Base-by-base conservation (phyloP, 2,113 vertebrate genomes). In the Columba livia region DNA sequence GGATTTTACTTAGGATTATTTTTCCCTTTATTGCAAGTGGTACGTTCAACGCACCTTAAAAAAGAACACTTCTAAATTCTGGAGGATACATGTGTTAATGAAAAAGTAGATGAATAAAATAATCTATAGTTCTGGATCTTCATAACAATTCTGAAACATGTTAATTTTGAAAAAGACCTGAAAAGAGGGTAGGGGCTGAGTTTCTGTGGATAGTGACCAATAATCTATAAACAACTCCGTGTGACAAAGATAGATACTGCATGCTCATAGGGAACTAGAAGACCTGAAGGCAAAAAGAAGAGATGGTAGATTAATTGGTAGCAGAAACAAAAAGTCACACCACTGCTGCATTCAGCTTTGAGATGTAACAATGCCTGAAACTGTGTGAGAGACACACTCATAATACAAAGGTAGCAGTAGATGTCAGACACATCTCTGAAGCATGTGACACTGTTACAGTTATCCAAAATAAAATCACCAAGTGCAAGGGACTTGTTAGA, bases 261-360 rank as follows among this genome's bases (percentile, higher is more conserved):
- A 44, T 21, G 19, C 9, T 67, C 20, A 65, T 12, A 70, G 62
- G 54, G 83, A 93, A 23, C 16, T 3, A 70, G 83, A 93, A 36
- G 21, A 56, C 51, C 21, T 48, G 71, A 85, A 92, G 69, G 42
- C 7, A 70, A 12, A 72, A 34, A 47, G 47, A 48, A 44, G 2
- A 78, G 25, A 25, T 24, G 23, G 36, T n/a, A 96, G 48, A 90
- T 91, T 94, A 97, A 97, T 87, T 96, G 64, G 74, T 66, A 89
- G 69, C 62, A 92, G 57, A 88, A 85, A 58, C 53, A 79, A 90
- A 94, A 91, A 91, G 72, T 92, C 88, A 83, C 42, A 88, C 21
- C 40, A n/a, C 31, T 73, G 51, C 54, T 65, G 82, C 65, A 69
- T 80, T 89, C 66, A 93, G 47, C 78, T 71, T 94, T 83, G 53